Base-by-base conservation (phyloP, 2,113 vertebrate species). In the Pipra filicauda region DNA sequence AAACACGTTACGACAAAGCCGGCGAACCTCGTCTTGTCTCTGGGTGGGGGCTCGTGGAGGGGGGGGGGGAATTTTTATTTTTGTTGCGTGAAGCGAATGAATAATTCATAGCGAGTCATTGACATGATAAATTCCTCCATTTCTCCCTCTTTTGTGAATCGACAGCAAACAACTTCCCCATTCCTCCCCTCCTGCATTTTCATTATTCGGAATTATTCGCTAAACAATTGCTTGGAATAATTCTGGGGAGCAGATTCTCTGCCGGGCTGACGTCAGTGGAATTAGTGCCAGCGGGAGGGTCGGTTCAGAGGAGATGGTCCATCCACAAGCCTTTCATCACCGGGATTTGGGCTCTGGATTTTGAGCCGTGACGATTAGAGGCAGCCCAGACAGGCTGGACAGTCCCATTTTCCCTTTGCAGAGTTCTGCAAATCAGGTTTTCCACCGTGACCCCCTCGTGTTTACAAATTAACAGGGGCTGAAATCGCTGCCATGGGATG, bases 101-200 rank as follows among this genome's bases (percentile, higher is more conserved):
- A 95, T 96, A 89, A 96, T 96, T 96, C 94, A 95, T 88, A 67
- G 48, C 76, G 20, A 94, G 64, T 54, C 93, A 93, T 85, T 93
- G 92, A 92, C 93, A 93, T 90, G 92, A 95, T 93, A 93, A 97
- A 93, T 93, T 81, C 92, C 76, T 93, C 85, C 65, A 23, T 92
- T 95, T 71, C 88, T 88, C 83, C 83, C 79, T 72, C 90, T 85
- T 95, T 91, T 94, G 94, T 85, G 84, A 91, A 71, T 31, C 61
- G 87, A 89, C 81, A 65, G 64, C 5, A 28, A 95, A 80, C 91
- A 95, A 95, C 89, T 95, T 95, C 51, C 88, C 93, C 67, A 49
- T 92, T 93, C 85, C 88, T 88, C 88, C 90, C 89, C 73, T 89
- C 72, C 81, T 59, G 86, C 91, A 61, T 91, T 95, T 93, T 91